Conservation (phyloP, 2,797 vertebrate genomes). For the Xiphophorus birchmanni region DNA sequence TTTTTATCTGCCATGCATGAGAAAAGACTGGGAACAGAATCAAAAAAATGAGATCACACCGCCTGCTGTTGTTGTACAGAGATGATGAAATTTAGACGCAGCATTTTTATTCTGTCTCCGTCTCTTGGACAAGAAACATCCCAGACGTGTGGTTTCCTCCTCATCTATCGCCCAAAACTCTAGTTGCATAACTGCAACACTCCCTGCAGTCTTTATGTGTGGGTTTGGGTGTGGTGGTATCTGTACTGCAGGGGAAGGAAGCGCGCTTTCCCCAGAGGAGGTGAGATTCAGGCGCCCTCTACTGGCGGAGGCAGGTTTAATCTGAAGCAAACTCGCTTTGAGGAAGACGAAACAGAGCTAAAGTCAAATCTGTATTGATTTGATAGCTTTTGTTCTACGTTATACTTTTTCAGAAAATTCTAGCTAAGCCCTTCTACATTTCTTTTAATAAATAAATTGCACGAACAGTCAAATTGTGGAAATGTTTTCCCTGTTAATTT, state of each 20-base stretch:
- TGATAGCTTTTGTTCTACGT: background rate
- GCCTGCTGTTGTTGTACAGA: background rate
- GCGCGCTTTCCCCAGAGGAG: constrained; percentile 8
- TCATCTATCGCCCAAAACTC: background rate
- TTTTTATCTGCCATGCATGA: background rate
- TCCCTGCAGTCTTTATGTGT: constrained; percentile 24
- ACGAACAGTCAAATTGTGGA: background rate
- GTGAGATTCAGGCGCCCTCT: constrained; percentile 75
- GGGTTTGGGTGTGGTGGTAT: constrained; percentile 66
- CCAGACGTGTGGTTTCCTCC: constrained; percentile 5
- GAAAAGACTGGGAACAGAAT: background rate
- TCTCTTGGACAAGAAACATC: constrained; percentile 37
- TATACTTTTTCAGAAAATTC: background rate
- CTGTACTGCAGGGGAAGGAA: constrained; percentile 13
- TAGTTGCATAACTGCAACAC: constrained; percentile 8
- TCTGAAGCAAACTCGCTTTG: background rate
- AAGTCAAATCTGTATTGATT: background rate
- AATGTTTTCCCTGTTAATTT: background rate
- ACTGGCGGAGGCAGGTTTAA: constrained; percentile 61
- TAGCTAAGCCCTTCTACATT: background rate
- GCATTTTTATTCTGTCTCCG: constrained; percentile 4
- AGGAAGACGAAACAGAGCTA: background rate
- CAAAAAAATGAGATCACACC: background rate
- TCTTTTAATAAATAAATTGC: background rate
- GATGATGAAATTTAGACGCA: constrained; percentile 37